Conservation (phyloP, 2,888 invertebrate species). For the Lumbricus terrestris region DNA sequence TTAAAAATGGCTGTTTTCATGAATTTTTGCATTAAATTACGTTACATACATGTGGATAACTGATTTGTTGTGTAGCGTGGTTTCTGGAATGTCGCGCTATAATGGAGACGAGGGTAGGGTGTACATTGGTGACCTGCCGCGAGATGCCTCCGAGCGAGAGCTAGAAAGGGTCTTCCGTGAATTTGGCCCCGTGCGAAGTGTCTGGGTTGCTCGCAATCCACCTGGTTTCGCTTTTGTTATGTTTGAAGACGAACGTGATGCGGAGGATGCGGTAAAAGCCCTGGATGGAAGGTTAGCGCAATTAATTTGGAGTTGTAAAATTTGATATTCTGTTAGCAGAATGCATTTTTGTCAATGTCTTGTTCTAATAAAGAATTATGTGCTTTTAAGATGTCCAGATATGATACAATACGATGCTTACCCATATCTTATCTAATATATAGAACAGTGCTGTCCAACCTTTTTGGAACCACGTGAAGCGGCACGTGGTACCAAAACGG, state of each 20-base stretch:
- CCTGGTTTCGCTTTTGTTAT: constrained; percentile 81
- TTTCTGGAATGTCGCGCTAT: background rate
- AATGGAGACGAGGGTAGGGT: constrained; percentile 31
- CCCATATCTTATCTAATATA: too few species aligned
- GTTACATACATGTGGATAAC: background rate
- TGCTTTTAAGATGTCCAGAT: too few species aligned
- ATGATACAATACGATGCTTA: too few species aligned
- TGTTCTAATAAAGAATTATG: too few species aligned
- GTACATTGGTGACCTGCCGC: constrained; percentile 36
- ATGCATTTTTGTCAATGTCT: background rate
- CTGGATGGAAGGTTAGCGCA: constrained; percentile 76
- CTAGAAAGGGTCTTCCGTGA: constrained; percentile 50
- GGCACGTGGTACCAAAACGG: too few species aligned
- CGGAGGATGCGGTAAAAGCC: constrained; percentile 80
- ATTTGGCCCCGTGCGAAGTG: constrained; percentile 45
- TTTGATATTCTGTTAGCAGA: background rate
- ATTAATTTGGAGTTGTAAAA: background rate
- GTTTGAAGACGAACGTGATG: constrained; percentile 83
- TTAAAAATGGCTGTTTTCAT: background rate
- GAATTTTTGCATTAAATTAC: background rate
- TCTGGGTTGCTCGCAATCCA: constrained; percentile 57
- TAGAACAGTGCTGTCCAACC: too few species aligned
- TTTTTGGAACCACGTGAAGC: too few species aligned
- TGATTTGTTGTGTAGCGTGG: background rate
- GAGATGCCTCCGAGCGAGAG: constrained; percentile 37